Evolutionary conservation across 2,888 invertebrate species (phyloP).

Genomic region (Eudasyphora cyanicolor): DNA sequence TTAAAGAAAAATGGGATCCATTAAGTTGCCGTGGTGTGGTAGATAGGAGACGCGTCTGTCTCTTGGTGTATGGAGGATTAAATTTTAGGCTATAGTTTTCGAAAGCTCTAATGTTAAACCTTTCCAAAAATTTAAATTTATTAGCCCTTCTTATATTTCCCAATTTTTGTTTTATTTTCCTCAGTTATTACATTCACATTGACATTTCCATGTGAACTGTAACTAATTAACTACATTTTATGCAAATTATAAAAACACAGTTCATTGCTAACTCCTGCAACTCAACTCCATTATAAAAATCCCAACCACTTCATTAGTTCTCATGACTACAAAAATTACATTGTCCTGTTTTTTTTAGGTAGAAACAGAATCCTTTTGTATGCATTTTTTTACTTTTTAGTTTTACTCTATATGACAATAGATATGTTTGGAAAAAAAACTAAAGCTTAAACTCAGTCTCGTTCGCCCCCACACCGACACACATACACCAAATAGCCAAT

Average conservation of each 20-base stretch:
- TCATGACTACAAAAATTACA: background rate
- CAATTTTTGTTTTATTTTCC: no score
- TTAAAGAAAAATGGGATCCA: no score
- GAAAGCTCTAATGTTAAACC: no score
- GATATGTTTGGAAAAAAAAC: background rate
- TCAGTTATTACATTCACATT: no score
- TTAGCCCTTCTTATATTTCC: no score
- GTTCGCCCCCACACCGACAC: background rate
- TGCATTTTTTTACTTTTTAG: background rate
- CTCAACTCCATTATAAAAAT: background rate
- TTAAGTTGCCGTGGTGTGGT: no score
- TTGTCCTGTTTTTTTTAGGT: background rate
- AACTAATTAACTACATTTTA: conserved; percentile 47
- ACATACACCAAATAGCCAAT: background rate
- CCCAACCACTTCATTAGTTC: background rate
- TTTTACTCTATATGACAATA: conserved; percentile 30
- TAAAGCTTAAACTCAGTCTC: conserved; percentile 7
- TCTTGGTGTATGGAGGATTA: no score
- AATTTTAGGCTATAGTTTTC: no score
- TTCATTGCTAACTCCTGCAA: background rate
- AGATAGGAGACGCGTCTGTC: no score
- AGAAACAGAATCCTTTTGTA: background rate
- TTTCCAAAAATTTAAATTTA: no score
- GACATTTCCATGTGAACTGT: no score
- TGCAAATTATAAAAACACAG: conserved; percentile 5